Evolutionary conservation across 2,797 vertebrate species (phyloP).

Genomic region (Sitta carolinensis): DNA sequence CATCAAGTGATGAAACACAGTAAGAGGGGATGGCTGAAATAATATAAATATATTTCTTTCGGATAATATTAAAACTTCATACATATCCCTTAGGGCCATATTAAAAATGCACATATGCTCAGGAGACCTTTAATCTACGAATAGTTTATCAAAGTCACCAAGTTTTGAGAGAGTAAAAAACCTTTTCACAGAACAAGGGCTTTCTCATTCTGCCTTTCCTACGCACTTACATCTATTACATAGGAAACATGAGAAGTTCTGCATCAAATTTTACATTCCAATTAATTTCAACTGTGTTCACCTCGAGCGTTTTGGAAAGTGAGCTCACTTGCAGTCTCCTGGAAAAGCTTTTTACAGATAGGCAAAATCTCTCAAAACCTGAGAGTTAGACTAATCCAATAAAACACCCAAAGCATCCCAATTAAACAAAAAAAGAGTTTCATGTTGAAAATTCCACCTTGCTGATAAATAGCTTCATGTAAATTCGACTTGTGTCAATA

Average conservation of each 20-base stretch:
- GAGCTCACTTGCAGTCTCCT: neutral
- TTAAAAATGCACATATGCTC: neutral
- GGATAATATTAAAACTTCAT: neutral
- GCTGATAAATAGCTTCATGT: neutral
- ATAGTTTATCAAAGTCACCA: neutral
- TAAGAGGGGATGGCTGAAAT: neutral
- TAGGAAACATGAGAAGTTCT: neutral
- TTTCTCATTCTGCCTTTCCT: neutral
- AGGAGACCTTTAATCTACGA: neutral
- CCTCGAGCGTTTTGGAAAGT: neutral
- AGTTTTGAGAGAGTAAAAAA: neutral
- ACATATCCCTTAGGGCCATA: neutral
- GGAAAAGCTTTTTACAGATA: neutral
- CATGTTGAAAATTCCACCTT: neutral
- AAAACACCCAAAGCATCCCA: neutral
- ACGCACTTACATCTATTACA: neutral
- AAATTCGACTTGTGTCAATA: neutral
- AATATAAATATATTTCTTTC: neutral
- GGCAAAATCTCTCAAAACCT: neutral
- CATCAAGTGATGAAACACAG: neutral
- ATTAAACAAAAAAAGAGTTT: neutral
- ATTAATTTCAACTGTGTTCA: neutral
- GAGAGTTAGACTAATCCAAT: neutral
- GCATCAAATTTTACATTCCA: neutral
- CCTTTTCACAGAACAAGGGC: neutral